Conservation (phyloP, 2,888 invertebrate species). For the Anthophora plumipes region DNA sequence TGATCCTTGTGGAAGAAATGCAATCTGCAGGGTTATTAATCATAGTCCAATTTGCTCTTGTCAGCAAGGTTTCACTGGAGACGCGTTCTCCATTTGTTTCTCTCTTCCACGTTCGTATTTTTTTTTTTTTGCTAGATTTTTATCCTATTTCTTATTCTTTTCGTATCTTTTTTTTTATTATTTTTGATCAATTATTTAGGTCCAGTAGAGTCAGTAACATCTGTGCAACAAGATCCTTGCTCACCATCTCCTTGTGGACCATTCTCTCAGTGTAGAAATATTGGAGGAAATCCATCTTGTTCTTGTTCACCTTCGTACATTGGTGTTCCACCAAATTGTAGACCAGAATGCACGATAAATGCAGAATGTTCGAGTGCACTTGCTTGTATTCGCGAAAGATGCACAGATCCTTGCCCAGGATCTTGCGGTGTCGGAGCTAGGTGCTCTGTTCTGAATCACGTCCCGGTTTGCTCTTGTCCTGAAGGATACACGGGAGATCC, state of each 20-base stretch:
- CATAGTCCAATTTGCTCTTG: slow-evolving; percentile 95
- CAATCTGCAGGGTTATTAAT: slow-evolving; percentile 92
- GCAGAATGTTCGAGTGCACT: slow-evolving; percentile 91
- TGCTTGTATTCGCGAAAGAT: slow-evolving; percentile 92
- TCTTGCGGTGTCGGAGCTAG: slow-evolving; percentile 89
- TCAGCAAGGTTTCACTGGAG: slow-evolving; percentile 89
- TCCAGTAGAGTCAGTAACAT: slow-evolving; percentile 8
- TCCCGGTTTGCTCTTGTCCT: slow-evolving; percentile 90
- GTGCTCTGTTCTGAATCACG: slow-evolving; percentile 89
- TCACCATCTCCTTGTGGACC: slow-evolving; percentile 87
- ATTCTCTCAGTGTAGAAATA: slow-evolving; percentile 86
- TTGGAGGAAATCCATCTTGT: slow-evolving; percentile 86
- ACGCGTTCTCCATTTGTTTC: slow-evolving; percentile 91
- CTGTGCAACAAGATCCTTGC: slow-evolving; percentile 86
- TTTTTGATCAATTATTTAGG: neutral
- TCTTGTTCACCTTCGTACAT: slow-evolving; percentile 84
- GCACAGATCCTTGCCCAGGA: slow-evolving; percentile 92
- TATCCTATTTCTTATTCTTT: too few species aligned
- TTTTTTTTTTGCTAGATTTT: slow-evolving; percentile 4
- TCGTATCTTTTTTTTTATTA: too few species aligned
- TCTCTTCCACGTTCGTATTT: slow-evolving; percentile 51
- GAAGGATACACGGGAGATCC: slow-evolving; percentile 91
- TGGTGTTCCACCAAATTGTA: slow-evolving; percentile 87
- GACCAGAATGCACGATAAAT: slow-evolving; percentile 90
- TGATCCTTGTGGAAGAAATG: slow-evolving; percentile 91